phyloP scores from a whole-genome alignment of 2,888 invertebrate species.

The Pogonocherus hispidulus region DNA sequence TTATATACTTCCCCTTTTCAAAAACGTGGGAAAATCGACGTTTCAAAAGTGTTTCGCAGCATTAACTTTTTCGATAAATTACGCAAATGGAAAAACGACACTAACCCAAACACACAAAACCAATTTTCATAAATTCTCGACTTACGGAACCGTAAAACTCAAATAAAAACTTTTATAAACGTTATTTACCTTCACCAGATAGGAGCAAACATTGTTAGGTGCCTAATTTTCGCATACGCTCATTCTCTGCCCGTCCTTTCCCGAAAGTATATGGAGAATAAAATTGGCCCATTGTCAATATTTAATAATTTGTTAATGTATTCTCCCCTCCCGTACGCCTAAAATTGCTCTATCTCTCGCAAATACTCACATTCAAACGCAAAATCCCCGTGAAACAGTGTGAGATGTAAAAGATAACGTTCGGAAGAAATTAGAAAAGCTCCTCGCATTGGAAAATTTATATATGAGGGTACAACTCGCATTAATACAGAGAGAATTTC shows the following conservation, averaged over 20 bases:
- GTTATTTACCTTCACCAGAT: background rate
- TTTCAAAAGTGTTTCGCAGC: too few relatives aligned
- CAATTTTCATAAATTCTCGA: background rate
- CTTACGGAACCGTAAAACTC: background rate
- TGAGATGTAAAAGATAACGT: too few relatives aligned
- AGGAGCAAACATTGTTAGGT: background rate
- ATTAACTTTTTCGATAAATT: background rate
- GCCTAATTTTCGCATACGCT: background rate
- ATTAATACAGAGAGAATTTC: too few relatives aligned
- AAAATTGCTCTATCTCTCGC: background rate
- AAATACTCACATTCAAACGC: slow-evolving; percentile 23
- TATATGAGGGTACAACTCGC: too few relatives aligned
- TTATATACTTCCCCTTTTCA: too few relatives aligned
- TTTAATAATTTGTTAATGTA: background rate
- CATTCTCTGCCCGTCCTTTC: background rate
- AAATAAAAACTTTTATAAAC: background rate
- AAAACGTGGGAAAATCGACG: too few relatives aligned
- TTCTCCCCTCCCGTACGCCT: background rate
- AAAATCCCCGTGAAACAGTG: slow-evolving; percentile 6
- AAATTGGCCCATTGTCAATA: background rate
- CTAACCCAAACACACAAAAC: background rate
- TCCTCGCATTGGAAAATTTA: too few relatives aligned
- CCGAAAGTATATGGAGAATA: background rate
- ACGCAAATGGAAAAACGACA: background rate
- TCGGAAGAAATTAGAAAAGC: too few relatives aligned